Evolutionary conservation across 2,888 invertebrate species (phyloP), one percentile per base, ranked within the genome.

Genomic region (Hecatera dysodea): DNA sequence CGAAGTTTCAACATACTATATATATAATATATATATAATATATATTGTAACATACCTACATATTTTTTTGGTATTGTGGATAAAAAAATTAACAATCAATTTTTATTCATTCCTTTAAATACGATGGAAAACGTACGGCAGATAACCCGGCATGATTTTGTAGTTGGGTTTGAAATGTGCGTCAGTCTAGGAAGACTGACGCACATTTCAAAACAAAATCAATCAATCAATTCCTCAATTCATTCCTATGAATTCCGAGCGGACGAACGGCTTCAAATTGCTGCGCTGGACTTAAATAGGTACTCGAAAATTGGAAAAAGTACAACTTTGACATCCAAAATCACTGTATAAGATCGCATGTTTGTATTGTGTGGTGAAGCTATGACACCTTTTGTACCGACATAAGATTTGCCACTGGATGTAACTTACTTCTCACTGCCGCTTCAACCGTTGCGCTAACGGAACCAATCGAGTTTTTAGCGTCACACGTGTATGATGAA

Each of bases 381-480:
- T 27, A 15, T 50, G 24, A 36, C 8, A 11, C 5, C 19, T 46
- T n/a, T 19, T n/a, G 19, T 19, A 44, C 42, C 4, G 3, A 19
- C 19, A 24, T 50, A 17, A 50, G 50, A 24, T 15, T 24, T 24
- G 24, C 24, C 24, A 7, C 17, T 29, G 19, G 9, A 17, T 39
- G 24, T 19, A n/a, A 22, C 67, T 81, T 52, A 82, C 82, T 59
- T 57, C 24, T 22, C 24, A 83, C 56, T 12, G 42, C n/a, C 27
- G 46, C 71, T 57, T 50, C 9, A n/a, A 78, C 71, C 6, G 63
- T 36, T 1, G 39, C 60, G 19, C n/a, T 19, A 7, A 9, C 55
- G 22, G 67, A 48, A 52, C 80, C 82, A 12, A 63, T 61, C n/a
- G 44, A 46, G 42, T 81, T 82, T 4, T 27, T 71, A 50, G 81